Base-by-base conservation (phyloP, 2,113 vertebrate genomes). In the Arothron firmamentum region DNA sequence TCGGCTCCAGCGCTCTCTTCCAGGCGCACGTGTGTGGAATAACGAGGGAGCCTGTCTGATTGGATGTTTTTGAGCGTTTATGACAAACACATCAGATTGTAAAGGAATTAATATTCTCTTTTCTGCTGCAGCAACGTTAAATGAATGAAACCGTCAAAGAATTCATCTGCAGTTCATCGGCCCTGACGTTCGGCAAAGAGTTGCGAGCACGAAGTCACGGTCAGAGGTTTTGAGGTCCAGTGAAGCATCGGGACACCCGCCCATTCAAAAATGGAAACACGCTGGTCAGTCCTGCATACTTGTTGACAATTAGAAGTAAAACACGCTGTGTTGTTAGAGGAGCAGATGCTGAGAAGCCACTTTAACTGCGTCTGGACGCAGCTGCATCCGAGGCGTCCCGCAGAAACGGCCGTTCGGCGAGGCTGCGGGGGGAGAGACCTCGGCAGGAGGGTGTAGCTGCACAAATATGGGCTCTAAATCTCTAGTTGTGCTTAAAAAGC, bases 291-390 rank as follows among this genome's bases (percentile, higher is more conserved):
- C 25, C n/a, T 45, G 31, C 50, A 17, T 25, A 43, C 31, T 71
- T 63, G 13, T 25, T 47, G 55, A 54, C 43, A 57, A 71, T 59
- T 71, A 71, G 48, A 66, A 70, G 8, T 23, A 65, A 62, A 48
- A 13, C 57, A 64, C 59, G 52, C 56, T 73, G 46, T 67, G 64
- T 57, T 57, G 70, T 60, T 8, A 56, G 20, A 28, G 21, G 42
- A 54, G 19, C 8, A 2, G 63, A 56, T 55, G 52, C 64, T 63
- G 55, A 21, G 38, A 75, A 56, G 50, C 71, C 48, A 52, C 61
- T 74, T 67, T 23, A 64, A 11, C n/a, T 6, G 46, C 42, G 62
- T 25, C 67, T 63, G 41, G 49, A 71, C 57, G 50, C 70, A 69
- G 74, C 70, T 66, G 64, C 59, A 45, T 48, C 45, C 18, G 25